Evolutionary conservation across 2,888 invertebrate species (phyloP).

Genomic region (Nephrocerus scutellatus): DNA sequence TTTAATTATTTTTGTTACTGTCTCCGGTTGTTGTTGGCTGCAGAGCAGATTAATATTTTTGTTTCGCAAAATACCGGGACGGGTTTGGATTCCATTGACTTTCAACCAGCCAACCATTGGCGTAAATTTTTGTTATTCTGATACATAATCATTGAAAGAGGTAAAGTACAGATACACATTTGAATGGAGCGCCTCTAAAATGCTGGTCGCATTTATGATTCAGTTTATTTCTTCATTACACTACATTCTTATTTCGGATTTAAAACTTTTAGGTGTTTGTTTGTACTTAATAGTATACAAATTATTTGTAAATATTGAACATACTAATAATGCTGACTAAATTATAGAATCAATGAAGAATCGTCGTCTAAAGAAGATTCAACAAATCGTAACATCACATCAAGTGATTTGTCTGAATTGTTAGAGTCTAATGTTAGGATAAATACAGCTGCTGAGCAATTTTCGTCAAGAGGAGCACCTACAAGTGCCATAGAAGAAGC

Average conservation of each 20-base stretch:
- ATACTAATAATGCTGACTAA: conserved; percentile 2
- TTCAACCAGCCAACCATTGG: neutral
- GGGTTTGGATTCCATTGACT: too few relatives aligned
- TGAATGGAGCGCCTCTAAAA: too few relatives aligned
- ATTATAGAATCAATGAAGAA: conserved; percentile 24
- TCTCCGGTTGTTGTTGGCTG: too few relatives aligned
- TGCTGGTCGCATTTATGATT: too few relatives aligned
- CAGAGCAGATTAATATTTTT: too few relatives aligned
- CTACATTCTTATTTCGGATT: too few relatives aligned
- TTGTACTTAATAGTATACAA: too few relatives aligned
- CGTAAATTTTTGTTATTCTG: neutral
- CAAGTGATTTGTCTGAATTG: conserved; percentile 3
- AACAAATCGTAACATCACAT: conserved; percentile 14
- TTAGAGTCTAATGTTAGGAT: neutral
- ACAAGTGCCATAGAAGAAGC: conserved; percentile 3
- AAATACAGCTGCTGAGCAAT: conserved; percentile 5
- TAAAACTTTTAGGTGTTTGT: too few relatives aligned
- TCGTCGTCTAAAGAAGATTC: conserved; percentile 24
- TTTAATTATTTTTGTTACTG: too few relatives aligned
- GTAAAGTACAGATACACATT: neutral
- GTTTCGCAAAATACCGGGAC: too few relatives aligned
- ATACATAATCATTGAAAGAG: neutral
- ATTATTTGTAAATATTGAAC: too few relatives aligned
- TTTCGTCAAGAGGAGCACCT: neutral
- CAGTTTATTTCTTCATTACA: too few relatives aligned